Evolutionary conservation across 2,797 vertebrate species (phyloP).

Genomic region (Amphiprion clarkii): DNA sequence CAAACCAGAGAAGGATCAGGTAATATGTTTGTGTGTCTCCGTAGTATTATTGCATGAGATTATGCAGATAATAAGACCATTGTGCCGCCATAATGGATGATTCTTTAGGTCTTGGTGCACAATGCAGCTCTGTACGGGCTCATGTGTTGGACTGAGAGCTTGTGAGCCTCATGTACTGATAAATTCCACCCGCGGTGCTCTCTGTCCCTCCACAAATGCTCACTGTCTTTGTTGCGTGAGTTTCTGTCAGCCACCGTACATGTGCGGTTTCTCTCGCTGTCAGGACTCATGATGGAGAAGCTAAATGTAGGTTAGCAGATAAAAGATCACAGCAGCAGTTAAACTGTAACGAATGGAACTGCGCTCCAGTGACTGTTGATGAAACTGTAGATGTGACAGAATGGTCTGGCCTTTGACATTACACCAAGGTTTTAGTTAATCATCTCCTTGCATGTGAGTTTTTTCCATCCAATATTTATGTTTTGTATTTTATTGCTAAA

Average conservation of each 20-base stretch:
- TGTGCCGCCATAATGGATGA: background rate
- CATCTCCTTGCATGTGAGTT: conserved; percentile 30
- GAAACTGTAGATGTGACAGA: conserved; percentile 22
- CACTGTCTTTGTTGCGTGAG: conserved; percentile 12
- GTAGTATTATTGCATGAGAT: background rate
- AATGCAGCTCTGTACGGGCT: conserved; percentile 38
- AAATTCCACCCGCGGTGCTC: conserved; percentile 7
- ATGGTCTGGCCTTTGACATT: conserved; percentile 33
- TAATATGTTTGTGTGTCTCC: conserved; percentile 61
- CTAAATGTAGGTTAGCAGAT: background rate
- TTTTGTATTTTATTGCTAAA: background rate
- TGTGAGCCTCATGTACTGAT: conserved; percentile 30
- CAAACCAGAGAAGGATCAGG: conserved; percentile 98
- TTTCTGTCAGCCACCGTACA: conserved; percentile 16
- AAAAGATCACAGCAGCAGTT: conserved; percentile 39
- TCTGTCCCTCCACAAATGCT: conserved; percentile 51
- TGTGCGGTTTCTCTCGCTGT: conserved; percentile 24
- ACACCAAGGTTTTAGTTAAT: conserved; percentile 56
- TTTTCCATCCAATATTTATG: background rate
- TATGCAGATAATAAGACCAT: background rate
- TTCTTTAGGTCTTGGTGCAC: conserved; percentile 32
- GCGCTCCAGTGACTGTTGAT: conserved; percentile 11
- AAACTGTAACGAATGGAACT: conserved; percentile 57
- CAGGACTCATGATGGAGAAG: conserved; percentile 17
- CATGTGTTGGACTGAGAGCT: conserved; percentile 32